Base-by-base conservation (phyloP, 2,797 vertebrate genomes). In the Sebastes hubbsi region DNA sequence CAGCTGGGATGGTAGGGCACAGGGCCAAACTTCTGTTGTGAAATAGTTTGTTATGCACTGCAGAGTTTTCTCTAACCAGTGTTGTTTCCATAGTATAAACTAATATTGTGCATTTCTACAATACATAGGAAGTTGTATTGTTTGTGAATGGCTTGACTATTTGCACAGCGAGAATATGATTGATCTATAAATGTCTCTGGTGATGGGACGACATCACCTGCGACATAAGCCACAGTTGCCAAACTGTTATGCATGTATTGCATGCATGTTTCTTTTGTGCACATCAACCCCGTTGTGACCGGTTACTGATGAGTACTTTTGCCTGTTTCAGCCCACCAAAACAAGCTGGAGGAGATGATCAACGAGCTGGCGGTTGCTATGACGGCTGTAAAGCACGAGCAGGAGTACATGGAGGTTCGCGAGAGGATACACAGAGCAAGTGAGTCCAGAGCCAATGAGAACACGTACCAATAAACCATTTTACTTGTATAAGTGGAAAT, bases 391-490 rank as follows among this genome's bases (percentile, higher is more conserved):
- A 99, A 99, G 90, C 99, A 99, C 0, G 99, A 99, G 87, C 99
- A 99, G 94, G 99, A 99, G 91, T 99, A 99, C 96, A 99, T 99
- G 99, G 99, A 99, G 94, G 98, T 99, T n/a, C 97, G 99, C 8
- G 99, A 99, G 95, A 97, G 98, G 85, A 99, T 99, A 97, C 99
- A 99, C 94, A 97, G 99, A 97, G 97, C 98, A 84, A 97, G 99
- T 99, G 95, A 42, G 98, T 88, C n/a, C 16, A 2, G 4, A 16
- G n/a, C 18, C 46, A 2, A 8, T 3, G 2, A 63, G 24, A 36
- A 6, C 32, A 0, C 2, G 6, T 3, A 6, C 5, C 1, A 11
- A 8, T 9, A 27, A 3, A n/a, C 0, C 13, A 6, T 29, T 22
- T 60, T 18, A 1, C 3, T 32, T 72, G 2, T 18, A n/a, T 60